Conservation (phyloP, 2,113 vertebrate species). For the Ginglymostoma cirratum region DNA sequence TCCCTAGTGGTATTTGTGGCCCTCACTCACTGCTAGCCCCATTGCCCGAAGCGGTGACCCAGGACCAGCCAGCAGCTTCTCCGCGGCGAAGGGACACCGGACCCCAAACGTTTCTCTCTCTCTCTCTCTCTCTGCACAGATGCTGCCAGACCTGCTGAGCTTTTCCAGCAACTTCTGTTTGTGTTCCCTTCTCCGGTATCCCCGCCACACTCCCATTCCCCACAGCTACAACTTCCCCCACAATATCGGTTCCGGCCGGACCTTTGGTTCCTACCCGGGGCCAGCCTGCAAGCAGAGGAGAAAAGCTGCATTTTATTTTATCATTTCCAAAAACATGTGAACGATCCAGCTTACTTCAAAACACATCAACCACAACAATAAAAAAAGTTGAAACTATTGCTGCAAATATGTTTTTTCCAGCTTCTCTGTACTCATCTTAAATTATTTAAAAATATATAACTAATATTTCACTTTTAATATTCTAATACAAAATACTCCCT, state of each 20-base stretch:
- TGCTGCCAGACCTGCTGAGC: too few relatives aligned
- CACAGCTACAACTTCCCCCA: background rate
- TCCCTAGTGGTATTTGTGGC: background rate
- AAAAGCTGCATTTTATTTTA: background rate
- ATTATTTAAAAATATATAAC: background rate
- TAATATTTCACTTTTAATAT: background rate
- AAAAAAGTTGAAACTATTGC: background rate
- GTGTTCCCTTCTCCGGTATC: too few relatives aligned
- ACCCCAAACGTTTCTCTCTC: too few relatives aligned
- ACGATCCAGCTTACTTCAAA: background rate
- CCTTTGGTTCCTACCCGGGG: background rate
- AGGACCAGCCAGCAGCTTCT: background rate
- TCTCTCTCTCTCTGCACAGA: too few relatives aligned
- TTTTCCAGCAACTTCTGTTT: too few relatives aligned
- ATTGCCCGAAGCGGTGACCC: background rate
- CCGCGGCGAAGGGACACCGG: too few relatives aligned
- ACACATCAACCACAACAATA: background rate
- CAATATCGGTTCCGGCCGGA: background rate
- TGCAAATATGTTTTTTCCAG: background rate
- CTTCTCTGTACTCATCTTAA: background rate
- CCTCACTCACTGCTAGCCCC: background rate
- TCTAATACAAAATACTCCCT: background rate
- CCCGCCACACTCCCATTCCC: background rate
- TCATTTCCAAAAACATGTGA: background rate
- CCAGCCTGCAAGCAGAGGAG: background rate